Base-by-base conservation (phyloP, 2,888 invertebrate genomes). In the Aporophyla nigra region DNA sequence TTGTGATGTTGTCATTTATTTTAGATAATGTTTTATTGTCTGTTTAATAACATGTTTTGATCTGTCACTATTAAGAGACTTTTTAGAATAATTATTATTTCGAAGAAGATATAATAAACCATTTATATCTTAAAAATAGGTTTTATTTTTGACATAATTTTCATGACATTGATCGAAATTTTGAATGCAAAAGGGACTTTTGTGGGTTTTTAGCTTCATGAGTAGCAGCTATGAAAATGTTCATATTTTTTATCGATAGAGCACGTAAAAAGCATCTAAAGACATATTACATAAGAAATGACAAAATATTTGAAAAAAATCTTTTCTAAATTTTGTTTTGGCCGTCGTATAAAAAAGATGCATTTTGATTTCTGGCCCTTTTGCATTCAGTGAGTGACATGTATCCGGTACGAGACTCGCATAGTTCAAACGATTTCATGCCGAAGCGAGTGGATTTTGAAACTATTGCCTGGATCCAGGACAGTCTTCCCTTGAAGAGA, bases 131-230 rank as follows among this genome's bases (percentile, higher is more conserved):
- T 4, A 12, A 65, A 51, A 33, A 65, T 21, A 6, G 19, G n/a
- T 49, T 65, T 65, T 49, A 63, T 63, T 63, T 63, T 49, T 63
- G 63, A 49, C 46, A 63, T 63, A 27, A 19, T 27, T 65, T 65
- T 65, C 21, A 51, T 65, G 27, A 51, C 12, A 33, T 51, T 51
- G 51, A 27, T 27, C 3, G 3, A 49, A 51, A 51, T 65, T 65
- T 65, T 65, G 51, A 65, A 51, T 51, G 3, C 65, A 65, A 65
- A 65, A 65, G 27, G 51, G 51, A 51, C 51, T 27, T 27, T 65
- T 65, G 27, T 65, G 51, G 51, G 0, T 51, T 51, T 65, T 10
- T n/a, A 33, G 12, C 49, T 65, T 65, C 7, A 51, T 51, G 2
- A 33, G 65, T 65, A 6, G 3, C 51, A 65, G 19, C 19, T 65